Evolutionary conservation across 2,113 vertebrate species (phyloP).

Genomic region (Prunella himalayana): DNA sequence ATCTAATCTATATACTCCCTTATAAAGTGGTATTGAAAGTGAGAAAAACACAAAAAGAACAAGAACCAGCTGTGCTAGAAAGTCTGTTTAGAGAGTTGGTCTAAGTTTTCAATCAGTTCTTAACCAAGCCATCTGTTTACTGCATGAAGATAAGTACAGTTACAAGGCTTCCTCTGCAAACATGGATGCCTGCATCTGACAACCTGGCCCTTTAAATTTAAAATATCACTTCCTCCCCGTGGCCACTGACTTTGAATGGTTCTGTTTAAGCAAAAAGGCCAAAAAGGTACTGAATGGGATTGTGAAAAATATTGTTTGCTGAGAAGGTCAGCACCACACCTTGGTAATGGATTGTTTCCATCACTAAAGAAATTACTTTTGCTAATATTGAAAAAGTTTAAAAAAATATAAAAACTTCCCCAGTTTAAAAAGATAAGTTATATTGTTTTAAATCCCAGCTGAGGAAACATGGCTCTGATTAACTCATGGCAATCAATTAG

Average conservation of each 20-base stretch:
- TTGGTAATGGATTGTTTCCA: not conserved
- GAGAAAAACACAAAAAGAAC: conserved; percentile 44
- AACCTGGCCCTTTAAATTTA: not conserved
- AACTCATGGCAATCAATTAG: conserved; percentile 35
- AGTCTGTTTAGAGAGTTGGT: not conserved
- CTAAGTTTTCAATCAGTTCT: conserved; percentile 18
- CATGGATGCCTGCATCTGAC: not conserved
- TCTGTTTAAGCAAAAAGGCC: not conserved
- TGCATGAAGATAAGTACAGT: not conserved
- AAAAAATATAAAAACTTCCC: not conserved
- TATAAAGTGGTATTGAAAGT: conserved; percentile 35
- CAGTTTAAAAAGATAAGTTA: conserved; percentile 23
- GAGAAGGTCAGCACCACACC: not conserved
- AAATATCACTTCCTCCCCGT: not conserved
- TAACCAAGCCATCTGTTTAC: conserved; percentile 24
- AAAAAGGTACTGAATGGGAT: not conserved
- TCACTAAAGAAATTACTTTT: not conserved
- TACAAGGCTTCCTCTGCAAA: not conserved
- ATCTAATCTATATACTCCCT: conserved; percentile 32
- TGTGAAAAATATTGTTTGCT: not conserved
- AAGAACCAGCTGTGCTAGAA: conserved; percentile 33
- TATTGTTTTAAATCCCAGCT: conserved; percentile 36
- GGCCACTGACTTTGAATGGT: not conserved
- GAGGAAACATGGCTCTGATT: conserved; percentile 21
- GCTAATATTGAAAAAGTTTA: not conserved